Evolutionary conservation across 1,140 invertebrate genomes (phyloP).

Genomic region (Coboldia fuscipes): DNA sequence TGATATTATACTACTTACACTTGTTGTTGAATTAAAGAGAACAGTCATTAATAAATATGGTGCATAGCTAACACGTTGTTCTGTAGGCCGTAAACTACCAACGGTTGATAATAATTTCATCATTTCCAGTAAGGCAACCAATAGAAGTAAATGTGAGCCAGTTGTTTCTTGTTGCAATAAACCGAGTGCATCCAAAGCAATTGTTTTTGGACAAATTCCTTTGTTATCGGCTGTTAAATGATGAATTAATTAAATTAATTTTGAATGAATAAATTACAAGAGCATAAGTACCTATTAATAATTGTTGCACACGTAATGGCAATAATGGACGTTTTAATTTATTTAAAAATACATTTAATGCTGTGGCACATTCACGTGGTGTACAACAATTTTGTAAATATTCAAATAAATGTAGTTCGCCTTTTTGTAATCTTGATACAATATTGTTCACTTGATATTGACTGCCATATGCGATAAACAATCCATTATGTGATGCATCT

Average conservation of each 20-base stretch:
- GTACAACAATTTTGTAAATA: background rate
- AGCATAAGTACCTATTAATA: background rate
- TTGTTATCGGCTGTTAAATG: background rate
- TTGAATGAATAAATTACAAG: background rate
- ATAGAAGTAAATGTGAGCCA: background rate
- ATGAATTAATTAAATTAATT: background rate
- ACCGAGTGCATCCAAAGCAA: background rate
- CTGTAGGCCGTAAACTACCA: background rate
- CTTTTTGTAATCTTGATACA: background rate
- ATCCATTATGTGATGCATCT: too few relatives aligned
- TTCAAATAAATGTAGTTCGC: background rate
- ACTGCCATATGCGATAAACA: background rate
- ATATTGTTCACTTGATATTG: background rate
- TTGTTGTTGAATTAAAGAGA: background rate
- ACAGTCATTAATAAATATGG: background rate
- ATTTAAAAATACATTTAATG: background rate
- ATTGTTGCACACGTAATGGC: background rate
- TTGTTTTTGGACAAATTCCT: background rate
- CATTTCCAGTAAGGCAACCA: background rate
- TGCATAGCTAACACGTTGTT: background rate
- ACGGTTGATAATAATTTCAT: constrained; percentile 1
- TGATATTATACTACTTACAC: background rate
- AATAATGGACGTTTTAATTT: background rate
- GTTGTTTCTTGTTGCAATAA: background rate
- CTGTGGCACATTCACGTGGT: constrained; percentile 1